Percentiles rank a stretch among this genome's conserved stretches.
Evolutionary conservation across 53 echinoderm and acorn worm species (phyloP).

Genomic region (Paracentrotus lividus): DNA sequence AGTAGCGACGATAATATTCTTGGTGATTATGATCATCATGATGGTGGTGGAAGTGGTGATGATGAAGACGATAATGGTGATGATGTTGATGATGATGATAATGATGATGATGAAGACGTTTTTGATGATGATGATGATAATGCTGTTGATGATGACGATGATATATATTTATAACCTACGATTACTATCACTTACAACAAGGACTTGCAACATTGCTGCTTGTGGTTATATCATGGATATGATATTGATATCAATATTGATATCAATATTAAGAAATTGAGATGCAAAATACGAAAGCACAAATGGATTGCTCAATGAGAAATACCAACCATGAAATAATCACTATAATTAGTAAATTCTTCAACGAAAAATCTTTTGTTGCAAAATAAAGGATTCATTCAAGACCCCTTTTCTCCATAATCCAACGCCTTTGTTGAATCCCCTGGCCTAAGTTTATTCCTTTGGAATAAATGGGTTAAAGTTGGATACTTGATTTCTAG

Average conservation of each 20-base stretch:
- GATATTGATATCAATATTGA: too few species aligned
- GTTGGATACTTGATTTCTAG: slow-evolving; percentile 1
- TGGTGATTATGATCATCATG: not conserved
- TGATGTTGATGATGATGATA: not conserved
- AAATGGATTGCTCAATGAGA: too few species aligned
- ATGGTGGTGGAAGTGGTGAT: not conserved
- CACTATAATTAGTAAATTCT: too few species aligned
- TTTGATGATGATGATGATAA: too few species aligned
- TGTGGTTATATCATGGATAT: too few species aligned
- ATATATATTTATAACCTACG: not conserved
- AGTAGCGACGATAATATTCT: not conserved
- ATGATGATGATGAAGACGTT: not conserved
- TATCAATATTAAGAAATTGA: too few species aligned
- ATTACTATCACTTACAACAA: too few species aligned
- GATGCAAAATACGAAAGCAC: too few species aligned
- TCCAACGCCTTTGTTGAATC: not conserved
- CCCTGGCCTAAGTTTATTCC: not conserved
- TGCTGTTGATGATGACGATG: not conserved
- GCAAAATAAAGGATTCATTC: not conserved
- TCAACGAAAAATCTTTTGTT: not conserved
- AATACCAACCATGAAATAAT: too few species aligned
- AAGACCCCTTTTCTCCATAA: not conserved
- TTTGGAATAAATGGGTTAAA: not conserved
- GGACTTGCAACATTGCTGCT: too few species aligned
- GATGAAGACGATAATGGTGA: not conserved